phyloP scores from a whole-genome alignment of 2,113 vertebrate genomes.

The Clinocottus analis region DNA sequence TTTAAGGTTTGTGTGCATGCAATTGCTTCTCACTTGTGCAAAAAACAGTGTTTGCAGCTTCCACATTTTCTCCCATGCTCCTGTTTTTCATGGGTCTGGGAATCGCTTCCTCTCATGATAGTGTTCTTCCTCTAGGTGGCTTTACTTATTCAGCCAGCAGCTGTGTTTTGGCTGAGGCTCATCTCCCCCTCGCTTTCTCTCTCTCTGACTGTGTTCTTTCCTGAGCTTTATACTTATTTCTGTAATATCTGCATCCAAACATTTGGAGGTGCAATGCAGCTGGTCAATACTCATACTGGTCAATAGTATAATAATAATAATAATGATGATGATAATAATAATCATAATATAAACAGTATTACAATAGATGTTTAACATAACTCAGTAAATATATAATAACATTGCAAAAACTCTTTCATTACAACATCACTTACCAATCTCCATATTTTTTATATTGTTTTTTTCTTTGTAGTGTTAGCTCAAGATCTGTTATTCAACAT shows the following conservation, averaged over 20 bases:
- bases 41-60: slow-evolving; percentile 16
- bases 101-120: slow-evolving; percentile 49
- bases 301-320: too few species aligned
- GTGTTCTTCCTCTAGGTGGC: slow-evolving; percentile 50
- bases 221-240: slow-evolving; percentile 5
- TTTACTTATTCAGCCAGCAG: slow-evolving; percentile 69
- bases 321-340: too few species aligned
- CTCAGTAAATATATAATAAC: neutral
- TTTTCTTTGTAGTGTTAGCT: neutral
- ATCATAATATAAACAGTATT: too few species aligned
- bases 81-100: slow-evolving; percentile 47
- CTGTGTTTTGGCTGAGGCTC: slow-evolving; percentile 52
- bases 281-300: slow-evolving; percentile 8
- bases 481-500: neutral
- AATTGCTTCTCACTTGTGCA: slow-evolving; percentile 14
- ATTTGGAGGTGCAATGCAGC: slow-evolving; percentile 1
- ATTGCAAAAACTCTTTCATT: neutral
- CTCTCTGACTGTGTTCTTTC: slow-evolving; percentile 16
- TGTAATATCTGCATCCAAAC: slow-evolving; percentile 15
- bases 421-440: neutral
- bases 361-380: neutral
- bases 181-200: slow-evolving; percentile 4
- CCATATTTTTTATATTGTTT: neutral
- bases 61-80: slow-evolving; percentile 8
- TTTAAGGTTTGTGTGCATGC: slow-evolving; percentile 1